These are phyloP conservation scores for Lota lota DNA, from an alignment of 2,113 vertebrate species.

Conservation along the genomic window DNA sequence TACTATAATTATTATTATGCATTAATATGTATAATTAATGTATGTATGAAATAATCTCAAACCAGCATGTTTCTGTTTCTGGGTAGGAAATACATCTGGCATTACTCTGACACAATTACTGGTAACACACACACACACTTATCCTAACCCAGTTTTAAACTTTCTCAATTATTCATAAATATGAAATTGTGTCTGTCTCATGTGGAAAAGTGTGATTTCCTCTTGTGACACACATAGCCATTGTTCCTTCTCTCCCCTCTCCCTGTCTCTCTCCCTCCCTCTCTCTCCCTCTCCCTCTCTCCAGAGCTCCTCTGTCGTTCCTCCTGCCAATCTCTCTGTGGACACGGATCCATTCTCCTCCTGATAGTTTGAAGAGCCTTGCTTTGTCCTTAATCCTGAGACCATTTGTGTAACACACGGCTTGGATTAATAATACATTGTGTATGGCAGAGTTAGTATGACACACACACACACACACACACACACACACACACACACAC, in stretches of 20 bases:
- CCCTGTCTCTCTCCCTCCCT: too few species aligned
- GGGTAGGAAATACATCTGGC: constrained; percentile 49
- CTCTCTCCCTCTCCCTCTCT: too few species aligned
- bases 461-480: too few species aligned
- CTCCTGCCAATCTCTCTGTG: constrained; percentile 63
- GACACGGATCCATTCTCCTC: constrained; percentile 70
- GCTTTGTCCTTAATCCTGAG: constrained; percentile 72
- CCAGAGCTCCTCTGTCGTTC: too few species aligned
- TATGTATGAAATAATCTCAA: too few species aligned
- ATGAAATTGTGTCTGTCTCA: constrained; percentile 79
- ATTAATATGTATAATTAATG: too few species aligned
- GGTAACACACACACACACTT: constrained; percentile 47
- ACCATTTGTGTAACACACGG: constrained; percentile 75
- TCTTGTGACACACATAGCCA: constrained; percentile 59
- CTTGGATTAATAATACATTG: constrained; percentile 73
- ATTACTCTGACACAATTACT: constrained; percentile 65
- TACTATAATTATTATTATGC: too few species aligned
- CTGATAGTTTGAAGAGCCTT: constrained; percentile 66
- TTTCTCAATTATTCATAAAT: constrained; percentile 80
- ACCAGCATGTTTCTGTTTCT: too few species aligned
- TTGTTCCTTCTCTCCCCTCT: constrained; percentile 37
- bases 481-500: too few species aligned
- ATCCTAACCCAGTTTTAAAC: constrained; percentile 70
- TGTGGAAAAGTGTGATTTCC: constrained; percentile 73
- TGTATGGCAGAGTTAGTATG: constrained; percentile 60